phyloP scores from a whole-genome alignment of 2,797 vertebrate genomes.

The Chrysocyon brachyurus region DNA sequence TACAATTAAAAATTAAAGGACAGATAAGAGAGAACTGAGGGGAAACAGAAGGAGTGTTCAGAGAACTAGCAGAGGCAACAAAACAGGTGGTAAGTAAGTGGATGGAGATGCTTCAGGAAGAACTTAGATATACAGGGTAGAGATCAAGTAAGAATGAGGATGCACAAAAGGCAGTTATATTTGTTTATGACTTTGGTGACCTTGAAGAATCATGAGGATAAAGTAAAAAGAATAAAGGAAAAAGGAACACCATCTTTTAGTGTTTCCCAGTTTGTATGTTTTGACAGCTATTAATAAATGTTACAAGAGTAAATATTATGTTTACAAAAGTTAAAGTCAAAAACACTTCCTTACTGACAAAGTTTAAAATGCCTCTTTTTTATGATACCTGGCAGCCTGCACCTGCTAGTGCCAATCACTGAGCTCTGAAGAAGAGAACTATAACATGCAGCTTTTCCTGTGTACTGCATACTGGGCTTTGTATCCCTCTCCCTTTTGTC shows the following conservation, averaged over 20 bases:
- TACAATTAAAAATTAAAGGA: background rate
- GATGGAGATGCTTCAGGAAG: background rate
- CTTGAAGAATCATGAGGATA: background rate
- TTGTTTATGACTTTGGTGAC: background rate
- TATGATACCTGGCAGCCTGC: background rate
- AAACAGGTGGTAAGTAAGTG: background rate
- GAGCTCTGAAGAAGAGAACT: background rate
- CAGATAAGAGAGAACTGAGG: background rate
- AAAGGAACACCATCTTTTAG: background rate
- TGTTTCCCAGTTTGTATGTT: background rate
- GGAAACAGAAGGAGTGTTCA: background rate
- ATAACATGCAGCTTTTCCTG: background rate
- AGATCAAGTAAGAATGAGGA: background rate
- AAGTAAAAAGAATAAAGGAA: background rate
- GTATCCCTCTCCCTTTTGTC: background rate
- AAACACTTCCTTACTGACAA: background rate
- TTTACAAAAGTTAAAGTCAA: slow-evolving; percentile 34
- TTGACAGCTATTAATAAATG: slow-evolving; percentile 12
- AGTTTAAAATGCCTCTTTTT: background rate
- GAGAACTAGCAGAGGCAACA: background rate
- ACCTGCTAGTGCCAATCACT: background rate
- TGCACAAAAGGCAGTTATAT: background rate
- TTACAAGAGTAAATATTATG: background rate
- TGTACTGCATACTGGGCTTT: background rate
- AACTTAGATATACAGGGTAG: background rate